Conservation (phyloP, 2,113 vertebrate species). For the Silurus glanis region DNA sequence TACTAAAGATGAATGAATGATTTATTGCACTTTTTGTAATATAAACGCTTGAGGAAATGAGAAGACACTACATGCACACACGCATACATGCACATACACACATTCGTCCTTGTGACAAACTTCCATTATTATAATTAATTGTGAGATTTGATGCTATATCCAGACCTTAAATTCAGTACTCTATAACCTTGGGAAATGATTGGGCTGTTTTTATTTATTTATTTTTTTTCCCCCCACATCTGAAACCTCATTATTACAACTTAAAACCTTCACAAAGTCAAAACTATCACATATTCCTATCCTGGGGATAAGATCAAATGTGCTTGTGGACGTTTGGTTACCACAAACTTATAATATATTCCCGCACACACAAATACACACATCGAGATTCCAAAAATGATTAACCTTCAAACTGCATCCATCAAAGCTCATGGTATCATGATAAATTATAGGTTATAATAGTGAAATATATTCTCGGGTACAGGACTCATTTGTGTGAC, state of each 20-base stretch:
- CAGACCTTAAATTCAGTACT: not conserved
- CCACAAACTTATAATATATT: not conserved
- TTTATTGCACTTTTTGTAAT: not conserved
- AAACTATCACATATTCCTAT: not conserved
- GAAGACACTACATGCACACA: not conserved
- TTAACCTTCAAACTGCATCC: slow-evolving; percentile 4
- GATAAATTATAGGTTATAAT: slow-evolving; percentile 25
- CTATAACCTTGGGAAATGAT: not conserved
- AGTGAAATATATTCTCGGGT: slow-evolving; percentile 39
- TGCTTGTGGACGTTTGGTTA: not conserved
- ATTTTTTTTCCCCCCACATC: not conserved
- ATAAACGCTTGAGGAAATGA: not conserved
- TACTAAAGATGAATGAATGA: not conserved
- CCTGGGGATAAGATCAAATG: too few relatives aligned
- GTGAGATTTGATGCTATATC: not conserved
- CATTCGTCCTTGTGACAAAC: not conserved
- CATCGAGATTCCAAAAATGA: not conserved
- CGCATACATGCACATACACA: not conserved
- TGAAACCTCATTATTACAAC: not conserved
- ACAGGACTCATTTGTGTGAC: slow-evolving; percentile 48
- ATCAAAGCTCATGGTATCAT: slow-evolving; percentile 16
- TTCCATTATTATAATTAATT: not conserved
- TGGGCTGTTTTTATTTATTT: not conserved
- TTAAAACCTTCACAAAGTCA: not conserved
- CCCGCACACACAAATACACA: not conserved